A percentile compares a stretch with the other conserved stretches of the same genome.
Conservation (phyloP, 2,113 vertebrate species). For the Percina caprodes region DNA sequence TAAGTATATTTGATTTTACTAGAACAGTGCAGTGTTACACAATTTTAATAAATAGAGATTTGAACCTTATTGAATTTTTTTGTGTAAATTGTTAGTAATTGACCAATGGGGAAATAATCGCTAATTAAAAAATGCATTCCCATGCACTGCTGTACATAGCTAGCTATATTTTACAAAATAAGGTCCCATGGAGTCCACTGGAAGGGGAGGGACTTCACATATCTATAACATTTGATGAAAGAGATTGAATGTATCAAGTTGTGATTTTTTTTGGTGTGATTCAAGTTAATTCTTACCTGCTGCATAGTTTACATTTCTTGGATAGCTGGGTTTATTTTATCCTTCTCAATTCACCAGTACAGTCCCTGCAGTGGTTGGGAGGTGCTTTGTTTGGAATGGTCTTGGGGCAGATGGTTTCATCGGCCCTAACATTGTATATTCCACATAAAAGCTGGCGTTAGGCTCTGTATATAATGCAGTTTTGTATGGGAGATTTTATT, state of each 20-base stretch:
- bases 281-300: not conserved
- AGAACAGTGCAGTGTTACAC: too few relatives aligned
- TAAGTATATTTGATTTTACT: too few relatives aligned
- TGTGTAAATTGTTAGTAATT: too few relatives aligned
- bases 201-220: not conserved
- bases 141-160: too few relatives aligned
- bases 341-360: not conserved
- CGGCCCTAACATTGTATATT: not conserved
- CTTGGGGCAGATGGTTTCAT: not conserved
- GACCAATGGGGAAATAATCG: too few relatives aligned
- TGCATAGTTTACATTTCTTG: too few relatives aligned
- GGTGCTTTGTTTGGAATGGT: not conserved
- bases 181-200: not conserved
- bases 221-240: not conserved
- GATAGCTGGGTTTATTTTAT: not conserved
- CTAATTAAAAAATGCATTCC: too few relatives aligned
- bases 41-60: too few relatives aligned
- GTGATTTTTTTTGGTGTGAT: not conserved
- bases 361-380: not conserved
- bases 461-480: constrained; percentile 3
- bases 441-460: constrained; percentile 5
- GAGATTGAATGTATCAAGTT: too few relatives aligned
- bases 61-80: too few relatives aligned
- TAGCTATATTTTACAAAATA: too few relatives aligned
- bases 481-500: constrained; percentile 8